A percentile compares a stretch with the other conserved stretches of the same genome.
phyloP scores from a whole-genome alignment of 2,797 vertebrate genomes.

The Bryconaethiops microstoma region DNA sequence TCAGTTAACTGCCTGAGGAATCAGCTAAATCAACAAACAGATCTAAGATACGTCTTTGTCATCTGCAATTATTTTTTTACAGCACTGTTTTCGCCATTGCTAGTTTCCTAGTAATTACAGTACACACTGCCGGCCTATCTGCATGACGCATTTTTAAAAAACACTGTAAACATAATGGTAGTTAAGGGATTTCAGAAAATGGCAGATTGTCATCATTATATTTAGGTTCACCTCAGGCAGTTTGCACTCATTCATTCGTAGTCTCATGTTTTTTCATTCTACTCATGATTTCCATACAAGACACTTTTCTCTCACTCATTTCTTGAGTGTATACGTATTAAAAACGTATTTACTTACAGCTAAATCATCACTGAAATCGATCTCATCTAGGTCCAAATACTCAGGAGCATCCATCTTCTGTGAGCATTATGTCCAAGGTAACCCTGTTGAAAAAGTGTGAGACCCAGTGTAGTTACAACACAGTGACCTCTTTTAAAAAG shows the following conservation, averaged over 20 bases:
- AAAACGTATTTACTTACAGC: constrained; percentile 81
- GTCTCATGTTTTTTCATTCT: background rate
- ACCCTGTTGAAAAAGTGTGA: constrained; percentile 17
- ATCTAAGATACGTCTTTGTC: background rate
- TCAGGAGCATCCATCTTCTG: constrained; percentile 98
- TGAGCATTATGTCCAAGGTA: constrained; percentile 72
- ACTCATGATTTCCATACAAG: background rate
- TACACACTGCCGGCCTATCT: background rate
- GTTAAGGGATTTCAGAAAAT: background rate
- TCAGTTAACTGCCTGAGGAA: background rate
- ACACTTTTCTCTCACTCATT: background rate
- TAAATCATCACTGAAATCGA: constrained; percentile 96
- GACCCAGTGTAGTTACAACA: background rate
- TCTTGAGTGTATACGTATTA: background rate
- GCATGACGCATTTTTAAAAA: background rate
- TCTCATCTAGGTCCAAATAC: constrained; percentile 98
- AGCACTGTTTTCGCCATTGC: background rate
- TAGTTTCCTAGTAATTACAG: background rate
- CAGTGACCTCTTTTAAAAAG: background rate
- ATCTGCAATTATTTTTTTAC: background rate
- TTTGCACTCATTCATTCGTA: background rate
- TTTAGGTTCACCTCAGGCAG: background rate
- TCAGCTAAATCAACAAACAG: background rate
- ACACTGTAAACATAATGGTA: background rate
- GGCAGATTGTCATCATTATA: background rate